Conservation (phyloP, 2,888 invertebrate species). For the Acrobasis suavella region DNA sequence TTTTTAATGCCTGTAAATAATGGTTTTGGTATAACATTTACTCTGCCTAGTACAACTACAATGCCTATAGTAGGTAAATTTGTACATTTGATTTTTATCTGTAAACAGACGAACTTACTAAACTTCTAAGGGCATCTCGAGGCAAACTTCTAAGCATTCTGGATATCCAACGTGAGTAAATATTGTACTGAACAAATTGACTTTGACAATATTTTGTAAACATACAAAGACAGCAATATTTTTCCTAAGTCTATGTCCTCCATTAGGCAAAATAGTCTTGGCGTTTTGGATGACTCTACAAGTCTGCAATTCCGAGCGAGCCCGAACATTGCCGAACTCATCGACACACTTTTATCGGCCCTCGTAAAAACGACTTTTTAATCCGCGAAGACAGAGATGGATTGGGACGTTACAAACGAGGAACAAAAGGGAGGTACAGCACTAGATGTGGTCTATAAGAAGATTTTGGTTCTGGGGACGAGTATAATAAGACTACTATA, state of each 20-base stretch:
- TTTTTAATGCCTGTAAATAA: too few species aligned
- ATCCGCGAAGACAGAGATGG: slow-evolving; percentile 10
- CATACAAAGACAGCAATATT: neutral
- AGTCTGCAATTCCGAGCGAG: neutral
- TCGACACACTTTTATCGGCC: slow-evolving; percentile 14
- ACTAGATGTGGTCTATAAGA: neutral
- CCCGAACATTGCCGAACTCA: neutral
- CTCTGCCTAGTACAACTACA: too few species aligned
- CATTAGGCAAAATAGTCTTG: slow-evolving; percentile 2
- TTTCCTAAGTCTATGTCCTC: neutral
- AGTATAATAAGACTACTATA: too few species aligned
- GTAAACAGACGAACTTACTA: too few species aligned
- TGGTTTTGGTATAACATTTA: too few species aligned
- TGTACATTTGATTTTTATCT: too few species aligned
- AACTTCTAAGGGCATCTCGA: too few species aligned
- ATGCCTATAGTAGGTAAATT: too few species aligned
- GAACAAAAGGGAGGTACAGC: neutral
- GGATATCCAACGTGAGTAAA: too few species aligned
- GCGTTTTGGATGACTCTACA: slow-evolving; percentile 8
- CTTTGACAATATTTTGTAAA: too few species aligned
- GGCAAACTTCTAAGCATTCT: too few species aligned
- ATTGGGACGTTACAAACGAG: neutral
- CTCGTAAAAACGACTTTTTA: slow-evolving; percentile 11
- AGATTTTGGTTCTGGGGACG: neutral
- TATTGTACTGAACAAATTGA: too few species aligned